phyloP scores from a whole-genome alignment of 2,888 invertebrate species.

The Caenorhabditis doughertyi region DNA sequence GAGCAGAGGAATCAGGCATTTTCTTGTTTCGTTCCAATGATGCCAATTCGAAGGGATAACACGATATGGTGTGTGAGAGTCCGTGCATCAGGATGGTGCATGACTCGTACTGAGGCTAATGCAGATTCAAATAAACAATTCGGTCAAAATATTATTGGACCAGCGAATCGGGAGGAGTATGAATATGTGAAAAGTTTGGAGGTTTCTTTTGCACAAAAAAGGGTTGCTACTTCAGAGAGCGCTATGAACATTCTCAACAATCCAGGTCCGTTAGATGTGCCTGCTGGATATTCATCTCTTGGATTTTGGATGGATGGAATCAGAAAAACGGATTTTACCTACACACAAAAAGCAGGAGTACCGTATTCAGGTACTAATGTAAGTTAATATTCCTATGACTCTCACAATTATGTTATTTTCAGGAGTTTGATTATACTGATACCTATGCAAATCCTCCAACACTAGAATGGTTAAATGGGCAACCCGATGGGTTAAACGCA shows the following conservation, averaged over 20 bases:
- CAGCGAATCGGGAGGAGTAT: neutral
- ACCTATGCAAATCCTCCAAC: neutral
- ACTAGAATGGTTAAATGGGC: slow-evolving; percentile 8
- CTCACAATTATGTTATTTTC: too few relatives aligned
- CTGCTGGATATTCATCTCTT: neutral
- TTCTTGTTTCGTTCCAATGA: neutral
- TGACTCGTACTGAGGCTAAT: neutral
- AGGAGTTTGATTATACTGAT: slow-evolving; percentile 11
- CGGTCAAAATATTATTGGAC: neutral
- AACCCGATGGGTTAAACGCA: neutral
- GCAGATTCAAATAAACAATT: neutral
- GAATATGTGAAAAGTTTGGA: neutral
- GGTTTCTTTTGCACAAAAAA: neutral
- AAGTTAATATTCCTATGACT: too few relatives aligned
- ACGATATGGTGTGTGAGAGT: slow-evolving; percentile 16
- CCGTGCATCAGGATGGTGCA: neutral
- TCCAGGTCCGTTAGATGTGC: neutral
- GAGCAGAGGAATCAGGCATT: neutral
- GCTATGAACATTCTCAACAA: neutral
- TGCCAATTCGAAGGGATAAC: neutral
- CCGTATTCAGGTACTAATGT: slow-evolving; percentile 7
- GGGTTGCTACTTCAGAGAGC: neutral
- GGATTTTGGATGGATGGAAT: slow-evolving; percentile 30
- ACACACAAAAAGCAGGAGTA: neutral
- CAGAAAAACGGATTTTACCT: neutral